These are phyloP conservation scores for Phaenicophaeus curvirostris DNA, from an alignment of 2,797 vertebrate species.

Conservation along the genomic window DNA sequence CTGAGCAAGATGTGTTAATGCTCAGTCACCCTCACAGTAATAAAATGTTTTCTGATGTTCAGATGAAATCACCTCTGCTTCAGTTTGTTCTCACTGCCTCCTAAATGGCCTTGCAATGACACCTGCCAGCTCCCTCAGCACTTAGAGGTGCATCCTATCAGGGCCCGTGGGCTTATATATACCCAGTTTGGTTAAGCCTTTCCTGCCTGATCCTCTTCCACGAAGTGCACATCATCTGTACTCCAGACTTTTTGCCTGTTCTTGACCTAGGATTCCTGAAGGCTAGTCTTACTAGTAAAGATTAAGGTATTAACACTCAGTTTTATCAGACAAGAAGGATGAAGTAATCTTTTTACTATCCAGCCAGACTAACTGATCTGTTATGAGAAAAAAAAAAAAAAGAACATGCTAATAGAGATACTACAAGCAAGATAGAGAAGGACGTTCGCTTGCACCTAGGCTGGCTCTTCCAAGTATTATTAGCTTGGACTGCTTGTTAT, in stretches of 20 bases:
- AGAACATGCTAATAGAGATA: neutral
- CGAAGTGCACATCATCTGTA: accelerated
- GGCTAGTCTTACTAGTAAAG: neutral
- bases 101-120: neutral
- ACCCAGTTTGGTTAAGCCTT: neutral
- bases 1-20: neutral
- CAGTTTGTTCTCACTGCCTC: neutral
- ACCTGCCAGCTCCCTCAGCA: neutral
- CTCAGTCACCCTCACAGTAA: no score
- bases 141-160: neutral
- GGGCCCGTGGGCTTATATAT: neutral
- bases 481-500: neutral
- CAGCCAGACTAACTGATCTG: neutral
- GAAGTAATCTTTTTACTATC: neutral
- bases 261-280: neutral
- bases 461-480: neutral
- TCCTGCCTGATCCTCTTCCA: neutral
- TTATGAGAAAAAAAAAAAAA: neutral
- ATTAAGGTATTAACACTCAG: neutral
- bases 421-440: neutral
- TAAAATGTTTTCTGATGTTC: neutral
- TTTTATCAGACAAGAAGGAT: neutral
- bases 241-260: neutral
- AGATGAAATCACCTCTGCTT: neutral
- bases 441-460: neutral